Conservation (phyloP, 2,797 vertebrate species). For the Sebastes kiyomatsui region DNA sequence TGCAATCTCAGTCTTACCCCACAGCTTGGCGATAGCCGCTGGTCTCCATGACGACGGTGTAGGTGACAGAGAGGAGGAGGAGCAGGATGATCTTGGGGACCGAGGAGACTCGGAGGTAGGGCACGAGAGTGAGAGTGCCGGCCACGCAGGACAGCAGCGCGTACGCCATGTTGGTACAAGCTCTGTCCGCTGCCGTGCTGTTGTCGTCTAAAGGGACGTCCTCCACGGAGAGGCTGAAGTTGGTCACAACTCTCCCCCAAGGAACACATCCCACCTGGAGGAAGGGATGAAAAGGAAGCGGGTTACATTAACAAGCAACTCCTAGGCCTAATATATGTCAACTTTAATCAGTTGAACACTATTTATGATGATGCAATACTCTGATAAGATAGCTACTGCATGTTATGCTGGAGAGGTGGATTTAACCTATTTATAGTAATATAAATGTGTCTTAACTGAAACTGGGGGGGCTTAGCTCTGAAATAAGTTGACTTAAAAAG, state of each 20-base stretch:
- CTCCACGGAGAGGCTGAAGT: slow-evolving; percentile 83
- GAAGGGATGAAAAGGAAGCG: background rate
- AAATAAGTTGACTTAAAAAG: background rate
- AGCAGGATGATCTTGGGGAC: slow-evolving; percentile 94
- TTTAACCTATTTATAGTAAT: background rate
- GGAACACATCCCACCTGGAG: slow-evolving; percentile 91
- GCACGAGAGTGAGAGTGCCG: slow-evolving; percentile 90
- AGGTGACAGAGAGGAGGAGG: slow-evolving; percentile 90
- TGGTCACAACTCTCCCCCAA: slow-evolving; percentile 77
- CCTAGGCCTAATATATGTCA: background rate
- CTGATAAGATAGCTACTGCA: background rate
- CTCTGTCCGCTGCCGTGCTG: slow-evolving; percentile 77
- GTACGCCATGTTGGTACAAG: slow-evolving; percentile 89
- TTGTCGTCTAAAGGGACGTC: slow-evolving; percentile 80
- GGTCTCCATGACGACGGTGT: slow-evolving; percentile 94
- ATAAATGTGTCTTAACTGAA: background rate
- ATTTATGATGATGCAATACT: background rate
- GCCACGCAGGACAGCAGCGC: slow-evolving; percentile 93
- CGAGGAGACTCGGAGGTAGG: slow-evolving; percentile 95
- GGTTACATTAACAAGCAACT: background rate
- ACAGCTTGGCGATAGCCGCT: slow-evolving; percentile 90
- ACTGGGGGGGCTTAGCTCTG: background rate
- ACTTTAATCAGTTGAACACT: background rate
- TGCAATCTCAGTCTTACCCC: slow-evolving; percentile 82
- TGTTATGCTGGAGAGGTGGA: background rate